These are phyloP conservation scores for Phocoena sinus DNA, from an alignment of 2,113 vertebrate species.

Conservation along the genomic window DNA sequence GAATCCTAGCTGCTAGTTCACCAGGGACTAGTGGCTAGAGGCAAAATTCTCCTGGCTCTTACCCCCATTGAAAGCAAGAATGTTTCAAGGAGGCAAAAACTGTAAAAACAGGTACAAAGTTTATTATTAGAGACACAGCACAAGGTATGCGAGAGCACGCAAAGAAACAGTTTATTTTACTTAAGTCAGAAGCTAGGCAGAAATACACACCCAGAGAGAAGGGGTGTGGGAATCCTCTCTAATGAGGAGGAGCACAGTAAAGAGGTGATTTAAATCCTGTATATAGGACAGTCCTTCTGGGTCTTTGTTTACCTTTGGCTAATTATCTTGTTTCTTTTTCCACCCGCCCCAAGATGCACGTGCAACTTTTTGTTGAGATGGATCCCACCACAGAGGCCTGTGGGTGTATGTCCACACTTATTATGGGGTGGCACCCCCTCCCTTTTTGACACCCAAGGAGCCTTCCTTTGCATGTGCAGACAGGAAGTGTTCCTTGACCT, in stretches of 20 bases:
- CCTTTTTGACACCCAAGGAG: not conserved
- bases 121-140: not conserved
- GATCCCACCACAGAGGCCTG: not conserved
- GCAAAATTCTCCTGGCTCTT: not conserved
- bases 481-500: not conserved
- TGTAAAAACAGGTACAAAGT: not conserved
- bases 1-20: not conserved
- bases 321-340: not conserved
- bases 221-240: not conserved
- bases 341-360: not conserved
- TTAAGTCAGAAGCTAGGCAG: not conserved
- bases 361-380: too few relatives aligned
- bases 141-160: not conserved
- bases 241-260: not conserved
- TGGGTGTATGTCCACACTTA: not conserved
- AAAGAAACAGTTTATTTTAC: not conserved
- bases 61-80: not conserved
- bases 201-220: not conserved
- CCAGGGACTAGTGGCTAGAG: not conserved
- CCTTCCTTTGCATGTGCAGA: not conserved
- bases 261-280: not conserved
- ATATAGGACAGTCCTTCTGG: not conserved
- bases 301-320: not conserved
- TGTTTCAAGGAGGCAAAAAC: not conserved
- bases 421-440: not conserved